Evolutionary conservation across 2,113 vertebrate genomes (phyloP).

Genomic region (Sitta europaea): DNA sequence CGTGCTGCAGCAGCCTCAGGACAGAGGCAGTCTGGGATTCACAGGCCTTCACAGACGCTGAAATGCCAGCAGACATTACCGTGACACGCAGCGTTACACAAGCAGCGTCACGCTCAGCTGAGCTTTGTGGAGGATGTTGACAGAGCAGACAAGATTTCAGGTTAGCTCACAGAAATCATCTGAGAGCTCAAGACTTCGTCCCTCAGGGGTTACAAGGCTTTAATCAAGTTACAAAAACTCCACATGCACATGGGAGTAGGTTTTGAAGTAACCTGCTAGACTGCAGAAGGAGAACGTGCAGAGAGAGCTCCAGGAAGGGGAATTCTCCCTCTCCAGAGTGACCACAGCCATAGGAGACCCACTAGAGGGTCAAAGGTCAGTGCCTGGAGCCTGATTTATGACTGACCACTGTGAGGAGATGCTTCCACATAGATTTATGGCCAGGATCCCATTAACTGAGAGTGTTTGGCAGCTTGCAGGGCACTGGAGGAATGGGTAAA

Average conservation of each 20-base stretch:
- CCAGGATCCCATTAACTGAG: neutral
- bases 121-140: constrained; percentile 4
- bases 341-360: neutral
- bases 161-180: neutral
- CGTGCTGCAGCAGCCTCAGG: neutral
- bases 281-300: neutral
- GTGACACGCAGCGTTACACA: neutral
- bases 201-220: neutral
- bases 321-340: neutral
- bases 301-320: neutral
- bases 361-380: neutral
- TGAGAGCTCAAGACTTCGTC: neutral
- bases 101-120: neutral
- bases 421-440: neutral
- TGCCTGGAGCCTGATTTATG: neutral
- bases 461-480: neutral
- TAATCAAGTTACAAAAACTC: neutral
- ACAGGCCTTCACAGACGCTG: neutral
- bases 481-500: neutral
- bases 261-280: neutral
- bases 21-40: neutral
- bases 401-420: neutral
- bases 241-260: neutral
- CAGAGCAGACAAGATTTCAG: neutral
- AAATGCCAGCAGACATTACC: neutral